Base-by-base conservation (phyloP, 2,888 invertebrate genomes). In the Cantharis lateralis region DNA sequence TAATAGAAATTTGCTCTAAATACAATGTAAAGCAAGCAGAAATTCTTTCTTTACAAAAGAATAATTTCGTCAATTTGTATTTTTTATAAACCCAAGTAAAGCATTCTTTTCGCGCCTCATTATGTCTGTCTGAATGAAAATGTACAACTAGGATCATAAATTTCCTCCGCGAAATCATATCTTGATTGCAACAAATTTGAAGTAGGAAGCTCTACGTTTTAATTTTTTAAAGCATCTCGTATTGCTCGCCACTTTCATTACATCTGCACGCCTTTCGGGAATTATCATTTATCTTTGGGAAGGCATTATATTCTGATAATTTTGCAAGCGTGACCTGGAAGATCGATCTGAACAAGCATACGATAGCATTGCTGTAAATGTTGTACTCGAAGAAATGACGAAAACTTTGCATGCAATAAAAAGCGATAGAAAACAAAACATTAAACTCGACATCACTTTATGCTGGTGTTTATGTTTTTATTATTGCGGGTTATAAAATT, bases 231-330 rank as follows among this genome's bases (percentile, higher is more conserved):
- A 72, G 72, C 64, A 72, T 72, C 72, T 18, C 66, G 72, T 68
- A 68, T 72, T 64, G 72, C 24, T 72, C 68, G 20, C 72, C 32
- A 72, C 48, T 72, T 72, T 72, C 72, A 72, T 72, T 66, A 72
- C 72, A 61, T 66, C 66, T 72, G 72, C 72, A 72, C 72, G 72
- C 72, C 72, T 72, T 72, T 68, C 20, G 72, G 72, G 72, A 72
- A 72, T 72, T 72, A 72, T 72, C 72, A 72, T 72, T 72, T 72
- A 72, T 72, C 72, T 72, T 32, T 18, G 72, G 20, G 68, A 72
- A 66, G 64, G 72, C 72, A 72, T 72, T 72, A 72, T 68, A 73
- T 73, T 73, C 68, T 63, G 73, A 73, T 73, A 73, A 73, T 73
- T 73, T 73, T 73, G 62, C 62, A 73, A 69, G 62, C 69, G 68